phyloP scores from a whole-genome alignment of 1,140 invertebrate species.

The Oedothorax gibbosus region DNA sequence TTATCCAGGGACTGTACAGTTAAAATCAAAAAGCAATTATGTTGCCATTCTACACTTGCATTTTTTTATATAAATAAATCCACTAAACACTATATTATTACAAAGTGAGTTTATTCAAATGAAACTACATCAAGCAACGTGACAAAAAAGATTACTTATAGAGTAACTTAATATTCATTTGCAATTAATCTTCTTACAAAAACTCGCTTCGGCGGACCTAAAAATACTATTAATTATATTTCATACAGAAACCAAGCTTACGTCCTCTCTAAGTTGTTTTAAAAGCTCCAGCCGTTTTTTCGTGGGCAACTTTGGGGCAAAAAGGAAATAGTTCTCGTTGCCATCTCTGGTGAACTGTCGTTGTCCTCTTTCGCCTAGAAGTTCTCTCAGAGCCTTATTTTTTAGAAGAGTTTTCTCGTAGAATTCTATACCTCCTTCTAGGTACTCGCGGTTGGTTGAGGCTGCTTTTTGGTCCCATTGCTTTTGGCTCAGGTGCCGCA shows the following conservation, averaged over 20 bases:
- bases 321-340: slow-evolving; percentile 76
- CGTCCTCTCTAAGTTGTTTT: background rate
- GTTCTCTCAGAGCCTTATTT: slow-evolving; percentile 77
- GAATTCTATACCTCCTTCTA: slow-evolving; percentile 79
- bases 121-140: no score
- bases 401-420: slow-evolving; percentile 79
- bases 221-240: background rate
- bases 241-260: background rate
- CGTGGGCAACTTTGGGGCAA: slow-evolving; percentile 75
- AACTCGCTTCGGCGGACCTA: no score
- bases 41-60: no score
- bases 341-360: slow-evolving; percentile 75
- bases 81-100: no score
- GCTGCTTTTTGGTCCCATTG: slow-evolving; percentile 75
- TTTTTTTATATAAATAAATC: no score
- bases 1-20: no score
- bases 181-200: no score
- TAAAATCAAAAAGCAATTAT: no score
- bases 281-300: slow-evolving; percentile 76
- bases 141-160: no score
- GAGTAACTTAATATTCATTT: no score
- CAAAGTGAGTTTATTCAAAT: no score
- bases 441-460: slow-evolving; percentile 74
- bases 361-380: slow-evolving; percentile 74
- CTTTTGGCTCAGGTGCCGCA: slow-evolving; percentile 66